These are phyloP conservation scores for Psilopsiagon aurifrons DNA, from an alignment of 2,113 vertebrate species.

Conservation along the genomic window DNA sequence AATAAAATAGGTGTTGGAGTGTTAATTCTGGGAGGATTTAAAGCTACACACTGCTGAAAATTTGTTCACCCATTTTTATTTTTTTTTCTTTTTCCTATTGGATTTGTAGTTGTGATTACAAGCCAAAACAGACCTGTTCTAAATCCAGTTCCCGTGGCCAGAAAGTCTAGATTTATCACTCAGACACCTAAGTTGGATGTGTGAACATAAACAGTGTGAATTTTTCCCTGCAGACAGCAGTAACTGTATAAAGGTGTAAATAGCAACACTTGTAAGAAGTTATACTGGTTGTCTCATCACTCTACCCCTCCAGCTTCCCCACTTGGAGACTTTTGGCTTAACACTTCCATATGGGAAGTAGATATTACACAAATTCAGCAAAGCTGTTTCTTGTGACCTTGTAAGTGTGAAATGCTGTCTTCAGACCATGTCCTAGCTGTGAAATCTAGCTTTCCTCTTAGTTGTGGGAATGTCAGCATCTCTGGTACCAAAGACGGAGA, in stretches of 20 bases:
- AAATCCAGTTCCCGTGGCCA: not conserved
- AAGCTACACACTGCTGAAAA: not conserved
- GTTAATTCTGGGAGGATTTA: not conserved
- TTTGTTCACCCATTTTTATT: not conserved
- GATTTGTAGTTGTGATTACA: not conserved
- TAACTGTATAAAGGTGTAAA: slow-evolving; percentile 17
- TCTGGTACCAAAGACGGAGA: not conserved
- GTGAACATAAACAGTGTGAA: slow-evolving; percentile 9
- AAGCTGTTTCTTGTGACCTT: not conserved
- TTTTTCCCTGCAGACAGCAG: not conserved
- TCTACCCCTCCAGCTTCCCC: not conserved
- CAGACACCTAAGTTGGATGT: not conserved
- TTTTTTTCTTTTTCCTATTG: not conserved
- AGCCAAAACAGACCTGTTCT: not conserved
- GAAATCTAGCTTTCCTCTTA: not conserved
- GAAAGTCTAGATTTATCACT: slow-evolving; percentile 8
- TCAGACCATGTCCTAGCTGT: not conserved
- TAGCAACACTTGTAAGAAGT: not conserved
- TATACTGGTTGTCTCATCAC: not conserved
- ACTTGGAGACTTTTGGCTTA: not conserved
- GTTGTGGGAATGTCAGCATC: not conserved
- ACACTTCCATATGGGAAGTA: not conserved
- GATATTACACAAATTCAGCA: not conserved
- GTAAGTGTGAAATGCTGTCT: not conserved
- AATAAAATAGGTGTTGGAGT: not conserved